Evolutionary conservation across 2,888 invertebrate genomes (phyloP).

Genomic region (Tipula confusa): DNA sequence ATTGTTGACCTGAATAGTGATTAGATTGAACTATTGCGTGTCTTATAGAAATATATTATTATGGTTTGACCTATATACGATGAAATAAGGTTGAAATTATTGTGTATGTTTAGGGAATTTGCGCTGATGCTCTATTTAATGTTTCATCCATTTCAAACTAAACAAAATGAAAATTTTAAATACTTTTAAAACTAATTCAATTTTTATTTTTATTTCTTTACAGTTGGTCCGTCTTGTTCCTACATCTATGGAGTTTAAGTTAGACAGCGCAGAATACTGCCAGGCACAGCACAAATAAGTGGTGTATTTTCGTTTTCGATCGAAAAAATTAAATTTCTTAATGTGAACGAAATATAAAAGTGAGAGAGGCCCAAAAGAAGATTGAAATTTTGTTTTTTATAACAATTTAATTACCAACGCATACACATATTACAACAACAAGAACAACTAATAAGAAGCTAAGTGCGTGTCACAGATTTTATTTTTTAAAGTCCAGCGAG

Average conservation of each 20-base stretch:
- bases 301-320: slow-evolving; percentile 35
- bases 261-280: slow-evolving; percentile 98
- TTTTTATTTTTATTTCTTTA: slow-evolving; percentile 46
- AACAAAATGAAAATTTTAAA: no score
- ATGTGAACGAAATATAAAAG: not conserved
- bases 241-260: slow-evolving; percentile 97
- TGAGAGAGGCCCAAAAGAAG: slow-evolving; percentile 12
- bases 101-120: not conserved
- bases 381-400: not conserved
- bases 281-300: slow-evolving; percentile 97
- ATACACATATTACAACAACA: slow-evolving; percentile 20
- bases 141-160: no score
- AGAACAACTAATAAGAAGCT: not conserved
- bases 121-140: no score
- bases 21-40: not conserved
- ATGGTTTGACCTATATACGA: not conserved
- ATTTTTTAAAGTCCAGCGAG: not conserved
- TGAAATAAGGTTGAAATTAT: not conserved
- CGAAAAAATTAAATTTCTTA: not conserved
- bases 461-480: not conserved
- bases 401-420: not conserved
- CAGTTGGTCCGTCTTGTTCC: slow-evolving; percentile 85
- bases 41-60: not conserved
- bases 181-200: not conserved
- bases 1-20: not conserved